Evolutionary conservation across 2,113 vertebrate genomes (phyloP).

Genomic region (Aleadryas rufinucha): DNA sequence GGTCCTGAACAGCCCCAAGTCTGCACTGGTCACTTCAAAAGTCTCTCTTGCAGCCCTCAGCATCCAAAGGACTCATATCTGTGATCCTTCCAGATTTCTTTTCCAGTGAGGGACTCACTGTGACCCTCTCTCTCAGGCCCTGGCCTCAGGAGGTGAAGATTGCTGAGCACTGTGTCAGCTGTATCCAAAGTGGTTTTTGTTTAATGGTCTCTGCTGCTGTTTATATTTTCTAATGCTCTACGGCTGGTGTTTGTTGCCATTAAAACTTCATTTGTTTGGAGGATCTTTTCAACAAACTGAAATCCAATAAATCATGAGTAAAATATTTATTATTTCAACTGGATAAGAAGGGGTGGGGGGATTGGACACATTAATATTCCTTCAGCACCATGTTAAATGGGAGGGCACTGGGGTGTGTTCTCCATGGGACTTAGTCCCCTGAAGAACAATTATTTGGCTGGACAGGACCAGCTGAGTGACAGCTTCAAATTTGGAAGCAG

Average conservation of each 20-base stretch:
- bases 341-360: background rate
- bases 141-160: background rate
- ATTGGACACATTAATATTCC: constrained; percentile 5
- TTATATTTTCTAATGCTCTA: constrained; percentile 56
- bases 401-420: background rate
- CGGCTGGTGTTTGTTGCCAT: constrained; percentile 63
- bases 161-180: constrained; percentile 21
- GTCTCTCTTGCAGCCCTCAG: background rate
- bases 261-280: constrained; percentile 68
- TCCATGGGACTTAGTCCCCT: background rate
- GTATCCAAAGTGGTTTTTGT: constrained; percentile 41
- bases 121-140: background rate
- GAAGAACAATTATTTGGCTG: background rate
- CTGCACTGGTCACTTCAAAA: background rate
- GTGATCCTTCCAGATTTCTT: background rate
- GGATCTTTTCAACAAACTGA: constrained; percentile 61
- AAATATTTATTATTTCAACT: constrained; percentile 71
- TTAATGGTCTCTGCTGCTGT: constrained; percentile 48
- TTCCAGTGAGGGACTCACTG: background rate
- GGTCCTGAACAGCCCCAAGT: background rate
- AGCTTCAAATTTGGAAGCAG: background rate
- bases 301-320: constrained; percentile 60
- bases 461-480: background rate
- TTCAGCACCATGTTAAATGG: constrained; percentile 20
- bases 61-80: background rate